Evolutionary conservation across 1,140 invertebrate species (phyloP).

Genomic region (Sitodiplosis mosellana): DNA sequence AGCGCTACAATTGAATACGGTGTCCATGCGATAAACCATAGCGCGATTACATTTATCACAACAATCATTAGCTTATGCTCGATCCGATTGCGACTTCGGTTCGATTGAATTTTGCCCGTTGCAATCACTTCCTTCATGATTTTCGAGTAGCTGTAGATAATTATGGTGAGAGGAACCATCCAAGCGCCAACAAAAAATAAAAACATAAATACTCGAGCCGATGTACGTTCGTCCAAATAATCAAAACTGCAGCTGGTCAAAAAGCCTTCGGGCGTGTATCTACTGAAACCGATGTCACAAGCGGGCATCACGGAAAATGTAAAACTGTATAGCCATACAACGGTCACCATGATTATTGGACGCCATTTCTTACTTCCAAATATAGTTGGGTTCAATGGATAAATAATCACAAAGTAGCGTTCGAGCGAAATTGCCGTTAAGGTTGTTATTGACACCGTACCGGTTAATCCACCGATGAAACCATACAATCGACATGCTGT

Average conservation of each 20-base stretch:
- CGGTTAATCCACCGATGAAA: constrained; percentile 49
- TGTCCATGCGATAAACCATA: constrained; percentile 60
- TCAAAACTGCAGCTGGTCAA: constrained; percentile 67
- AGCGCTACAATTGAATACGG: constrained; percentile 54
- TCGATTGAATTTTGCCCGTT: constrained; percentile 28
- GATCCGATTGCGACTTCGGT: constrained; percentile 40
- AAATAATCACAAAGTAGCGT: constrained; percentile 50
- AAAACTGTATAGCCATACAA: constrained; percentile 52
- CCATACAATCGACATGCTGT: constrained; percentile 50
- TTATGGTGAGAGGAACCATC: constrained; percentile 44
- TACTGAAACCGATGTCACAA: constrained; percentile 42
- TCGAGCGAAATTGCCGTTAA: constrained; percentile 49
- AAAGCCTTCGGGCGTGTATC: constrained; percentile 59
- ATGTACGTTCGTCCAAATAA: constrained; percentile 40
- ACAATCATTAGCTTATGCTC: constrained; percentile 45
- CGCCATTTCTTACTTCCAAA: constrained; percentile 20
- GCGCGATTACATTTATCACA: constrained; percentile 40
- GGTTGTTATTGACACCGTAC: constrained; percentile 48
- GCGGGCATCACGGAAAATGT: constrained; percentile 46
- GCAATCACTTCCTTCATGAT: constrained; percentile 43
- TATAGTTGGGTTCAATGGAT: constrained; percentile 46
- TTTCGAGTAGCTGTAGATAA: constrained; percentile 47
- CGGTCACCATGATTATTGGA: constrained; percentile 38
- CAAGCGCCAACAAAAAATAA: constrained; percentile 47
- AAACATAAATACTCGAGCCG: constrained; percentile 41